These are phyloP conservation scores for Staurois parvus DNA, from an alignment of 2,797 vertebrate species.

Conservation along the genomic window DNA sequence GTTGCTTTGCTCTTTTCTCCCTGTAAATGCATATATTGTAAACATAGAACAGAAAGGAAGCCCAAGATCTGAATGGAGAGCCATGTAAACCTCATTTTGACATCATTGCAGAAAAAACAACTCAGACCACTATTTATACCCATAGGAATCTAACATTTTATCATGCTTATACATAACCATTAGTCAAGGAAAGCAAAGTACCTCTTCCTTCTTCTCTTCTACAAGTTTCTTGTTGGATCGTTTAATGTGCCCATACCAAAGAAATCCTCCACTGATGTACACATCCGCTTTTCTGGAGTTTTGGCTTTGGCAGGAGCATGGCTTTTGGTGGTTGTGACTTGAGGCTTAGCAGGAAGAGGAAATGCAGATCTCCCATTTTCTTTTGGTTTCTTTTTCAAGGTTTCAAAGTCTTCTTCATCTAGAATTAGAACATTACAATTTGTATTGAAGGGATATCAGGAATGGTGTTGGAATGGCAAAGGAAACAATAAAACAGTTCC, in stretches of 20 bases:
- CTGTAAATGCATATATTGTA: too few relatives aligned
- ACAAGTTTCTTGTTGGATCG: slow-evolving; percentile 94
- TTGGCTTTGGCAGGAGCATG: slow-evolving; percentile 75
- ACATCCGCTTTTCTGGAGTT: slow-evolving; percentile 80
- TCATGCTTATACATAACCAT: background rate
- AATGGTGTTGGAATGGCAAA: too few relatives aligned
- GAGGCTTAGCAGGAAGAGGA: slow-evolving; percentile 64
- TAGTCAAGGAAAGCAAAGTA: slow-evolving; percentile 63
- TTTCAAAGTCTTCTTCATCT: slow-evolving; percentile 89
- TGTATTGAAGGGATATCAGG: too few relatives aligned
- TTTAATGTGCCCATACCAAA: slow-evolving; percentile 85
- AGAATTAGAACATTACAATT: slow-evolving; percentile 59
- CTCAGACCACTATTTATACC: too few relatives aligned
- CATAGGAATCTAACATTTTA: background rate
- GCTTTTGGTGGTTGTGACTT: slow-evolving; percentile 47
- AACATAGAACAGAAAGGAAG: too few relatives aligned
- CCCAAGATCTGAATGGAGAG: too few relatives aligned
- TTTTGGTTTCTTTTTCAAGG: slow-evolving; percentile 81
- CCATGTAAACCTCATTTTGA: too few relatives aligned
- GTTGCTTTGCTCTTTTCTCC: too few relatives aligned
- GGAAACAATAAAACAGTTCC: too few relatives aligned
- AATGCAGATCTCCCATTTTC: slow-evolving; percentile 74
- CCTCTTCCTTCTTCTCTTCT: slow-evolving; percentile 89
- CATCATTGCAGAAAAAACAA: too few relatives aligned
- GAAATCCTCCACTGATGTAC: slow-evolving; percentile 87